Evolutionary conservation across 64 coral and sea anemone genomes (phyloP).

Genomic region (Astreopora myriophthalma): DNA sequence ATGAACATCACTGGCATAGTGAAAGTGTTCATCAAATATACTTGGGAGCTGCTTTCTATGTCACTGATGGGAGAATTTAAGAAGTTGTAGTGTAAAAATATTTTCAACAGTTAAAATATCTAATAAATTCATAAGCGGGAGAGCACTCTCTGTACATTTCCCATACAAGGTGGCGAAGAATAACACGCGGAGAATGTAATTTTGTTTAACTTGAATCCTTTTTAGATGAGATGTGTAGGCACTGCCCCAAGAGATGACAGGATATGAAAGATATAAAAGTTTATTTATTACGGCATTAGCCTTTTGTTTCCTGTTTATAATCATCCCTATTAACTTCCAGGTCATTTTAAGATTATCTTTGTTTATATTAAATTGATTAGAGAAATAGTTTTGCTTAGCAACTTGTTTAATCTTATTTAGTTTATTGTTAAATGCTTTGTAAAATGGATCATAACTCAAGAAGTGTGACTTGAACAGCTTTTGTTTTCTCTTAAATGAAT

Average conservation of each 20-base stretch:
- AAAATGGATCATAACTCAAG: too few species aligned
- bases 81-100: neutral
- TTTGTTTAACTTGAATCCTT: constrained; percentile 13
- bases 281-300: neutral
- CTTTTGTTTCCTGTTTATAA: too few species aligned
- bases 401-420: too few species aligned
- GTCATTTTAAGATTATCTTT: too few species aligned
- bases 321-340: too few species aligned
- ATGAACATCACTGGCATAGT: neutral
- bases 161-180: constrained; percentile 1
- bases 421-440: too few species aligned
- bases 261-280: neutral
- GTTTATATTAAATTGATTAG: too few species aligned
- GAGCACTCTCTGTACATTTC: neutral
- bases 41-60: neutral
- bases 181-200: neutral
- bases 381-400: too few species aligned
- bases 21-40: neutral
- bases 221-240: neutral
- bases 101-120: constrained; percentile 12
- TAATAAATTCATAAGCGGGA: neutral
- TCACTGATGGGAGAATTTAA: neutral
- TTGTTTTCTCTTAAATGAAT: too few species aligned
- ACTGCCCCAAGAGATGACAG: constrained; percentile 2
- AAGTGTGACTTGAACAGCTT: too few species aligned